Base-by-base conservation (phyloP, 1,140 invertebrate species). In the Patella vulgata region DNA sequence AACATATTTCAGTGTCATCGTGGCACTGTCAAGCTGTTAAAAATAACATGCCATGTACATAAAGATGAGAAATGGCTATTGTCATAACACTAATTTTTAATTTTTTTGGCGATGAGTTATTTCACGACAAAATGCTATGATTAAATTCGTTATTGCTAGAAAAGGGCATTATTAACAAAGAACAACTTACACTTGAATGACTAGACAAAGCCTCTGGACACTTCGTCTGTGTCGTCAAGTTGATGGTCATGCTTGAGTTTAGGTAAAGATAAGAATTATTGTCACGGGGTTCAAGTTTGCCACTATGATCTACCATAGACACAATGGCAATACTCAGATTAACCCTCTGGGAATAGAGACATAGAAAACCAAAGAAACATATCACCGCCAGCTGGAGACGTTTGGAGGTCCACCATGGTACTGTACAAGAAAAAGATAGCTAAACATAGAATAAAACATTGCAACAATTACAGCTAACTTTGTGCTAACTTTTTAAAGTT, bases 301-400 rank as follows among this genome's bases (percentile, higher is more conserved):
- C 11, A 43, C 51, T 39, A 40, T 82, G 73, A 57, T 80, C 78
- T 23, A 87, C 85, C 93, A 95, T 95, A 62, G 91, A 91, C 9
- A 95, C 92, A 52, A 96, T 93, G 59, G 93, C 92, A 44, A 95
- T 93, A 57, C 92, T 94, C 17, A 95, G 86, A 84, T 95, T 95
- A 3, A 95, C 92, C 33, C 93, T 87, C 47, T 78, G 69, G 14
- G 75, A 71, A 59, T 80, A 80, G 2, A 80, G 68, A 53, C 64
- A 68, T 39, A 76, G 69, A 59, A 78, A 80, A 11, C 78, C 78
- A 30, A 76, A 56, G 64, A 80, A 80, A 52, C 71, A 77, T 11
- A 74, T 51, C 8, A 76, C 50, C 23, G 78, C 71, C 25, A 78
- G 53, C n/a, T 64, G 48, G 19, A 80, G 55, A 21, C 78, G 55